Evolutionary conservation across 2,888 invertebrate genomes (phyloP).

Genomic region (Pseudolycoriella hygida): DNA sequence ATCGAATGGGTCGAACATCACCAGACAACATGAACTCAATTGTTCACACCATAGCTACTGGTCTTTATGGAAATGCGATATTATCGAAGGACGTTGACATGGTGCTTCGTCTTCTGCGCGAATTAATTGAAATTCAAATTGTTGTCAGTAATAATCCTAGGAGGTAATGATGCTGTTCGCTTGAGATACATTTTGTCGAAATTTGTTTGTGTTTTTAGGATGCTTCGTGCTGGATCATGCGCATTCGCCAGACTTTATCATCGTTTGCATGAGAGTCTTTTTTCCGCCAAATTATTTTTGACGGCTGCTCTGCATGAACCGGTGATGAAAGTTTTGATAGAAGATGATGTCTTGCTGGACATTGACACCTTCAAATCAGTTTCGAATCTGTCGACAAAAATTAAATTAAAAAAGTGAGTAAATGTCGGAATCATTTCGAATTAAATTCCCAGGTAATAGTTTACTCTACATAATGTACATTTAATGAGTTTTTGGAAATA

Average conservation of each 20-base stretch:
- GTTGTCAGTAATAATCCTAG: constrained; percentile 49
- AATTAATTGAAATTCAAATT: constrained; percentile 55
- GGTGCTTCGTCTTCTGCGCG: constrained; percentile 42
- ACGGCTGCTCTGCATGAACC: constrained; percentile 84
- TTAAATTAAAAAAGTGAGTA: constrained; percentile 38
- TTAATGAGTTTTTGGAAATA: not conserved
- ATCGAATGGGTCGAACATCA: constrained; percentile 31
- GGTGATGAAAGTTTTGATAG: constrained; percentile 75
- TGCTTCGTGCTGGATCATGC: constrained; percentile 69
- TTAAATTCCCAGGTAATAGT: too few relatives aligned
- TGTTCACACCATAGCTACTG: constrained; percentile 32
- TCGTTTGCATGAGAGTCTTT: constrained; percentile 73
- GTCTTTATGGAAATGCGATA: constrained; percentile 55
- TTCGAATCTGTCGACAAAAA: constrained; percentile 19
- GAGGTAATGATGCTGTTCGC: too few relatives aligned
- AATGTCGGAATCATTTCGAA: not conserved
- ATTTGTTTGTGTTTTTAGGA: too few relatives aligned
- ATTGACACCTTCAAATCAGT: constrained; percentile 73
- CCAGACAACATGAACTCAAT: constrained; percentile 22
- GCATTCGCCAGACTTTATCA: constrained; percentile 76
- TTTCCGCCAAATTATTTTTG: constrained; percentile 82
- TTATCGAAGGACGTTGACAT: constrained; percentile 56
- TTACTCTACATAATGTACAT: too few relatives aligned
- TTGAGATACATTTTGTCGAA: too few relatives aligned
- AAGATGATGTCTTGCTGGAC: constrained; percentile 82